Evolutionary conservation across 2,888 invertebrate species (phyloP), one percentile per base, ranked within the genome.

Genomic region (Octonoba sinensis): DNA sequence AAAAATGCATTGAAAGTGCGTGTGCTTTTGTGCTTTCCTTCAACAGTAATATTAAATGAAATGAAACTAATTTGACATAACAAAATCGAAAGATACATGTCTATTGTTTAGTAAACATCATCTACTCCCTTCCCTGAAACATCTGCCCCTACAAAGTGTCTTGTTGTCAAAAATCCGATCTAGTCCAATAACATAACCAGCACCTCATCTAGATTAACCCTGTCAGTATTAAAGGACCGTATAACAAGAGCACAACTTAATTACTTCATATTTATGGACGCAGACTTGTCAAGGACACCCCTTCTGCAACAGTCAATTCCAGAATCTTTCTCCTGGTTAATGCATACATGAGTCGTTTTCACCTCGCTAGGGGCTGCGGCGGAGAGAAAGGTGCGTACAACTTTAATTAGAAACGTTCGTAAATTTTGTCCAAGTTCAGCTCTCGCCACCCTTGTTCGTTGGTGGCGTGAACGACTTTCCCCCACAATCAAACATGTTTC

Each of bases 341-440:
- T 47, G 65, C 66, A 56, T 44, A 44, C 56, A 27, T 22, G 47
- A 24, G 36, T 18, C 57, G 57, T 70, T 36, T 20, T 24, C 60
- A 47, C 49, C 60, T 75, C 51, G 67, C 60, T 44, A 60, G 22
- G 36, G 27, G 57, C 18, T 56, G 47, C 51, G 27, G 46, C 56
- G 18, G 44, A 22, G 36, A 36, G 36, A 36, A 36, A 36, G 36
- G 36, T 36, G 36, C 36, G 11, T 36, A 36, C 36, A 36, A 27
- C 60, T 75, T 75, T 75, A 75, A 75, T 75, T 75, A 75, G 75
- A 67, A 51, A 51, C 12, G 36, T 18, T 75, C 75, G 51, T 67
- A 75, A 69, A 75, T 75, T 59, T 47, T 59, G 24, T 22, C 22
- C 51, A n/a, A 20, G 20, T 11, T 54, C 54, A 54, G 20, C 54